These are phyloP conservation scores for Acrobasis consociella DNA, from an alignment of 2,888 invertebrate species.

Conservation along the genomic window DNA sequence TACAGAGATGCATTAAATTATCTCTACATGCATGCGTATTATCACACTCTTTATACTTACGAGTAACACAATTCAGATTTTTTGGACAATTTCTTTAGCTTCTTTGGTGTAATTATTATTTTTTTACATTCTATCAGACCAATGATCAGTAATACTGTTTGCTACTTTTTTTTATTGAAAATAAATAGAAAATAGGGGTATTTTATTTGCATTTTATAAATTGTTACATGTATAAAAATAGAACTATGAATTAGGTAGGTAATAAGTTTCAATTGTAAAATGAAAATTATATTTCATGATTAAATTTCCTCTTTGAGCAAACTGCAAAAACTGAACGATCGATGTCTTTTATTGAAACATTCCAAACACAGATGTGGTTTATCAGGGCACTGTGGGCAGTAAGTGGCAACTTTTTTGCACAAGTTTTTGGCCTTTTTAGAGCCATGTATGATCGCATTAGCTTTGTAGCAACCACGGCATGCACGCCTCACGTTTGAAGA, in stretches of 20 bases:
- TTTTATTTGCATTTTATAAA: too few relatives aligned
- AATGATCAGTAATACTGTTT: too few relatives aligned
- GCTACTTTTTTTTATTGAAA: too few relatives aligned
- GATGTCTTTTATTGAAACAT: constrained; percentile 28
- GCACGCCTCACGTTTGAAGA: constrained; percentile 29
- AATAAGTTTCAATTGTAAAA: background rate
- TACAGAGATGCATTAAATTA: background rate
- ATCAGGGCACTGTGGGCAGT: constrained; percentile 32
- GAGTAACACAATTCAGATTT: too few relatives aligned
- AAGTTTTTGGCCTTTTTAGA: constrained; percentile 36
- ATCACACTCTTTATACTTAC: too few relatives aligned
- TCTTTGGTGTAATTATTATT: too few relatives aligned
- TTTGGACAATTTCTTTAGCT: too few relatives aligned
- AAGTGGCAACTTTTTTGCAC: constrained; percentile 34
- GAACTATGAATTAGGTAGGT: background rate
- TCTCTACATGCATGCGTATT: background rate
- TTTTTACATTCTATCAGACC: too few relatives aligned
- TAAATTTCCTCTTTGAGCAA: background rate
- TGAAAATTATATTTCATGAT: background rate
- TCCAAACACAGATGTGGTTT: constrained; percentile 29
- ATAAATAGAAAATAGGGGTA: too few relatives aligned
- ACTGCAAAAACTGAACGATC: constrained; percentile 2
- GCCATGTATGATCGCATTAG: constrained; percentile 36
- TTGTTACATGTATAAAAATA: background rate
- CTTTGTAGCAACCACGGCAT: constrained; percentile 40